Evolutionary conservation across 2,113 vertebrate species (phyloP), one percentile per base, ranked within the genome.

Genomic region (Talpa occidentalis): DNA sequence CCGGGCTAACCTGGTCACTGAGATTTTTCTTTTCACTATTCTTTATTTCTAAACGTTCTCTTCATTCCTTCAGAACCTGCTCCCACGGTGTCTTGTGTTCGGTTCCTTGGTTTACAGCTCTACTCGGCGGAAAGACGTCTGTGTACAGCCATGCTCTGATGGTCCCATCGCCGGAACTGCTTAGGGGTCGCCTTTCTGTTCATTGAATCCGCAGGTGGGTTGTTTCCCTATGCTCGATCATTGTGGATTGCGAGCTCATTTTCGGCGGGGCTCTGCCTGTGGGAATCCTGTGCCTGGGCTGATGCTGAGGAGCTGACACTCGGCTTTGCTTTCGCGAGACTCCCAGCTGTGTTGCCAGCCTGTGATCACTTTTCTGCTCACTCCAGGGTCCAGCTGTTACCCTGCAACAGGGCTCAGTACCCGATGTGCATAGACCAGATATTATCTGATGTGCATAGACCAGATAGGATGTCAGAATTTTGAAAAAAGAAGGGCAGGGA

Each of bases 141-240:
- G 5, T 52, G 26, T 19, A 30, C 66, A 72, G 47, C 35, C 17
- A 0, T 52, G 37, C 5, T 6, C 76, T 19, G 66, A 37, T 12
- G 12, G 19, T 26, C 49, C 37, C 21, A 2, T 37, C 62, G 7
- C 26, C 67, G 6, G 2, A 37, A 19, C 5, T 54, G 70, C 78
- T 67, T 2, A 7, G 62, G 40, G 12, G 30, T 54, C 69, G 28
- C 26, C 1, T 72, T n/a, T 70, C 26, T n/a, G 72, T 54, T 67
- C 6, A 3, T 17, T 14, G 40, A 32, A 1, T 60, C 72, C 52
- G 60, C 66, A 22, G 52, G 37, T 2, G 12, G 52, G 40, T 22
- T 17, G 12, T 3, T 28, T 60, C 40, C 44, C 32, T 2, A 12
- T 0, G 17, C 9, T 12, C 14, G 7, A 4, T 11, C 3, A 40